phyloP scores from a whole-genome alignment of 2,888 invertebrate genomes.

The Trisateles emortualis region DNA sequence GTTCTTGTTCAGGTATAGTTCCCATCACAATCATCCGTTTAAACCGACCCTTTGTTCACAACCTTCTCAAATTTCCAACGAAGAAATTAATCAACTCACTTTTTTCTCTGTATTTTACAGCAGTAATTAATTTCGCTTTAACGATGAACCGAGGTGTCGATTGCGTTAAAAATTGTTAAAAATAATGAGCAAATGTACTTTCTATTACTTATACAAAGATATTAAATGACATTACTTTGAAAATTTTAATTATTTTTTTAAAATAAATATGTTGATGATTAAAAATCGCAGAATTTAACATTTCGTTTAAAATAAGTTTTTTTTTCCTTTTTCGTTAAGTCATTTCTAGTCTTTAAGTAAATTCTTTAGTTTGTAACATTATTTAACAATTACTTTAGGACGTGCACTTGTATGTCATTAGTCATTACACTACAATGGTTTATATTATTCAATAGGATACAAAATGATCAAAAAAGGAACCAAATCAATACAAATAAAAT shows the following conservation, averaged over 20 bases:
- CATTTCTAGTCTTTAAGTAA: no score
- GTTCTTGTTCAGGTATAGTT: slow-evolving; percentile 37
- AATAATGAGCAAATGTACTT: slow-evolving; percentile 68
- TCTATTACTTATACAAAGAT: slow-evolving; percentile 61
- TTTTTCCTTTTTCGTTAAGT: no score
- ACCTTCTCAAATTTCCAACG: slow-evolving; percentile 78
- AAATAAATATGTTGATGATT: neutral
- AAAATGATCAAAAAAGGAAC: no score
- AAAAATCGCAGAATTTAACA: neutral
- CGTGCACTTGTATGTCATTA: no score
- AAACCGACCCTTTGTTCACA: slow-evolving; percentile 71
- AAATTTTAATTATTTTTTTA: slow-evolving; percentile 22
- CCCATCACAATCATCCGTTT: slow-evolving; percentile 47
- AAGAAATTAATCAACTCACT: slow-evolving; percentile 74
- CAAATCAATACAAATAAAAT: no score
- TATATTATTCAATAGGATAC: no score
- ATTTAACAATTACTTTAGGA: no score
- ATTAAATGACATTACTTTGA: slow-evolving; percentile 58
- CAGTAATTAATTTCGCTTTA: slow-evolving; percentile 79
- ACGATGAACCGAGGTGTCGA: slow-evolving; percentile 76
- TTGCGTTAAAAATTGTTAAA: slow-evolving; percentile 72
- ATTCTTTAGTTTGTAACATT: no score
- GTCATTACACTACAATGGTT: no score
- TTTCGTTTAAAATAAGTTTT: slow-evolving; percentile 18
- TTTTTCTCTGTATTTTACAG: slow-evolving; percentile 69